Percentiles rank a stretch among this genome's conserved stretches.
These are phyloP conservation scores for Rambutsinella grinnellia DNA, from an alignment of 2,888 invertebrate species.

Conservation along the genomic window DNA sequence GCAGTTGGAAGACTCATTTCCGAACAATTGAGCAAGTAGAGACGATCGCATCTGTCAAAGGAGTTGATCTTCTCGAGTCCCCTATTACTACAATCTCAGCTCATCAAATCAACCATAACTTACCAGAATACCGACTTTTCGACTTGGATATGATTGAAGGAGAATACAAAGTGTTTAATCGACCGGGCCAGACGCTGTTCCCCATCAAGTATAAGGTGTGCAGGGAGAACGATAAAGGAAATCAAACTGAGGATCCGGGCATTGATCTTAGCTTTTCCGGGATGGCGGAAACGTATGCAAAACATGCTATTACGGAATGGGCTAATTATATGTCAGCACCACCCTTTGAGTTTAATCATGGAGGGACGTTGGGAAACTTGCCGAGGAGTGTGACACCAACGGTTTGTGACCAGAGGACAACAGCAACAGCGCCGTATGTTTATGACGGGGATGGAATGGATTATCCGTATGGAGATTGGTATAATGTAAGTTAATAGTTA, in stretches of 20 bases:
- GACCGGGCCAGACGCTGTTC: slow-evolving; percentile 55
- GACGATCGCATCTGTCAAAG: slow-evolving; percentile 35
- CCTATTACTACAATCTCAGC: slow-evolving; percentile 49
- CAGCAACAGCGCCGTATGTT: not conserved
- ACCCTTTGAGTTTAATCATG: slow-evolving; percentile 28
- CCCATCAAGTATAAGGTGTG: slow-evolving; percentile 62
- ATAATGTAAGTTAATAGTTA: slow-evolving; percentile 45
- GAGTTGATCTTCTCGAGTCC: slow-evolving; percentile 43
- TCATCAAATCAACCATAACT: slow-evolving; percentile 60
- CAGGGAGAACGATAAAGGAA: slow-evolving; percentile 63
- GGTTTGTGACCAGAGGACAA: not conserved
- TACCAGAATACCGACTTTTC: slow-evolving; percentile 62
- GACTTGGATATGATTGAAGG: slow-evolving; percentile 54
- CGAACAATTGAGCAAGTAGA: slow-evolving; percentile 72
- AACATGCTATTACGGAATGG: slow-evolving; percentile 34
- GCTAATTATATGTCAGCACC: slow-evolving; percentile 32
- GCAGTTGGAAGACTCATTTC: slow-evolving; percentile 86
- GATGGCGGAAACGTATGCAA: slow-evolving; percentile 1
- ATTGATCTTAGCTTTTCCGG: slow-evolving; percentile 12
- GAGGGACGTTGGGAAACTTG: slow-evolving; percentile 15
- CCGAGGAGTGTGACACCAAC: slow-evolving; percentile 38
- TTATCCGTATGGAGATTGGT: slow-evolving; percentile 48
- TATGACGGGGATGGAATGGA: slow-evolving; percentile 50
- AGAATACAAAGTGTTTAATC: slow-evolving; percentile 59
- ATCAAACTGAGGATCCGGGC: slow-evolving; percentile 62